Base-by-base conservation (phyloP, 1,140 invertebrate species). In the Drosophila micromelanica region DNA sequence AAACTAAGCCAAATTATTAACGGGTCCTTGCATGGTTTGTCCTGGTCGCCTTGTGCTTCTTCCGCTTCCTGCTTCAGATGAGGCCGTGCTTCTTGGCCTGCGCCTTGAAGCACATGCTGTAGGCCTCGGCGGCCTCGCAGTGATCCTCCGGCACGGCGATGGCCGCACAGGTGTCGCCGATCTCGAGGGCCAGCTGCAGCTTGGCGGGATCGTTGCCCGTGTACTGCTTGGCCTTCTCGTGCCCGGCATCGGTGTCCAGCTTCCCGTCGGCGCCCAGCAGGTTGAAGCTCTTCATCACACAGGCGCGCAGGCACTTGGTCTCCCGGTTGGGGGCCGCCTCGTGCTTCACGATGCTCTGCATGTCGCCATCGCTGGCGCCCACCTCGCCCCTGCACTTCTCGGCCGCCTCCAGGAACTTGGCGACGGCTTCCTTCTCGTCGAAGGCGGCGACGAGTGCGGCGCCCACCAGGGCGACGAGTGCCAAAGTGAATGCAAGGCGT, bases 211-310 rank as follows among this genome's bases (percentile, higher is more conserved):
- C 80, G 73, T 61, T 67, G 42, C 60, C 71, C 0, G 70, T 72
- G 12, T 75, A 84, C 46, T 90, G 60, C 51, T 90, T 89, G 11
- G 90, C 78, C 65, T 90, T 90, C 20, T 80, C 87, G 0, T 51
- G 73, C 4, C 35, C 73, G 11, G 68, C 67, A 0, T 38, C 43
- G 13, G 11, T 51, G 5, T 85, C 80, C 46, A 90, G 38, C 30
- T 90, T 90, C 6, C 86, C 86, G 32, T 64, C 62, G 13, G 23
- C 71, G 17, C 35, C 37, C 2, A 90, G 5, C 8, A 90, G 1
- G 0, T 63, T 56, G 12, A 75, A 70, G n/a, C 40, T 80, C 20
- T 90, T 90, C 80, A 90, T 90, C 9, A 90, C 61, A 42, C 85
- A 90, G 62, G 86, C 67, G 5, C 85, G 74, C 48, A 90, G 20